Base-by-base conservation (phyloP, 2,113 vertebrate genomes). In the Gopherus evgoodei region DNA sequence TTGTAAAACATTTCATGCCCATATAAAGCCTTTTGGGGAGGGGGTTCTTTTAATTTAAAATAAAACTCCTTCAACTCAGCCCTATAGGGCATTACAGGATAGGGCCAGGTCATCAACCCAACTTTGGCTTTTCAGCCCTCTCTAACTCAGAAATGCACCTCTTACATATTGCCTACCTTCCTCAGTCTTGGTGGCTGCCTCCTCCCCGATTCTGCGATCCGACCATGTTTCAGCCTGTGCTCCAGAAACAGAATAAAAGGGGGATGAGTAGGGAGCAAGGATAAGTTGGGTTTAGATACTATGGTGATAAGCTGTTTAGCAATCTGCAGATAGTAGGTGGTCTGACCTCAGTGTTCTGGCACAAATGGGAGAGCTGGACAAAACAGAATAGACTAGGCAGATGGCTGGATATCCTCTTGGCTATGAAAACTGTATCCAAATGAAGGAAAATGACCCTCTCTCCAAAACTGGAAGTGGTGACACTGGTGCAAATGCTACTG, bases 111-210 rank as follows among this genome's bases (percentile, higher is more conserved):
- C 5, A 50, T 4, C 47, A 59, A 27, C 6, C 19, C 31, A 1
- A 0, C 31, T 0, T 2, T 54, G 1, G 1, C 1, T 2, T 11
- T 2, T 1, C 1, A 12, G 11, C 31, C 50, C 50, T 5, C 24
- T 9, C 1, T 27, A 76, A 25, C 14, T n/a, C 35, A n/a, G 35
- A 69, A n/a, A n/a, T 10, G 31, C 38, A 25, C 11, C 72, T 38
- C 85, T 4, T 1, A 57, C 72, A 88, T 65, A 11, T 38, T 57
- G 59, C 9, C 3, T 2, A 4, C 13, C 62, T 22, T 17, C 21
- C 7, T 1, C 5, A 0, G 56, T 31, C 42, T 42, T 25, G 21
- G 38, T 42, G 35, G 31, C 19, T 11, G 5, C 35, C 29, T n/a
- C 80, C 49, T 81, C 21, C 79, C 31, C 21, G 35, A 38, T 7